Percentiles rank a stretch among this genome's conserved stretches.
Evolutionary conservation across 2,797 vertebrate genomes (phyloP).

Genomic region (Halcyon badia): DNA sequence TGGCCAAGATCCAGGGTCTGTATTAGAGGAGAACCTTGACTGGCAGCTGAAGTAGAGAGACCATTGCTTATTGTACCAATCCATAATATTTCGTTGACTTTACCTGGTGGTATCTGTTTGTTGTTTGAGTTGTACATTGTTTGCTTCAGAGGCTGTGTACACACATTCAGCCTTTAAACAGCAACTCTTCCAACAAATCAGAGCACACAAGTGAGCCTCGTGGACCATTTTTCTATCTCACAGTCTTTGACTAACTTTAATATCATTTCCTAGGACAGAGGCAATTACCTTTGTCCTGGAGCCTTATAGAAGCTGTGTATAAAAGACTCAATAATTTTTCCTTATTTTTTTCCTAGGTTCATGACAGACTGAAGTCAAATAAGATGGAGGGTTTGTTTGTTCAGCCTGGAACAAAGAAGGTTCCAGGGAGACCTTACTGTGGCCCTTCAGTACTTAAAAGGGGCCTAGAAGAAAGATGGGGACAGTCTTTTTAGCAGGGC

Average conservation of each 20-base stretch:
- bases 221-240: not conserved
- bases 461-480: not conserved
- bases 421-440: not conserved
- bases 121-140: fast-evolving
- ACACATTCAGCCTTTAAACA: not conserved
- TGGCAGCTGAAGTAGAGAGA: not conserved
- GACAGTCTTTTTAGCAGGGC: too few relatives aligned
- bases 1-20: not conserved
- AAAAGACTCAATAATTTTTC: not conserved
- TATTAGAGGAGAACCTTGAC: not conserved
- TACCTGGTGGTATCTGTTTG: not conserved
- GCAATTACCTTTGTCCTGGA: not conserved
- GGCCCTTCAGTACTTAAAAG: not conserved
- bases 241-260: not conserved
- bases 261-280: not conserved
- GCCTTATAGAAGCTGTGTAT: not conserved
- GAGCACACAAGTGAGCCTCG: not conserved
- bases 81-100: not conserved
- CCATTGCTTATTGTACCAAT: not conserved
- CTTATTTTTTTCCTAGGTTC: not conserved
- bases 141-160: not conserved
- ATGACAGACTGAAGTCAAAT: not conserved
- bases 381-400: not conserved
- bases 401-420: not conserved
- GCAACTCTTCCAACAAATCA: not conserved